Base-by-base conservation (phyloP, 2,888 invertebrate species). In the Amiota minor region DNA sequence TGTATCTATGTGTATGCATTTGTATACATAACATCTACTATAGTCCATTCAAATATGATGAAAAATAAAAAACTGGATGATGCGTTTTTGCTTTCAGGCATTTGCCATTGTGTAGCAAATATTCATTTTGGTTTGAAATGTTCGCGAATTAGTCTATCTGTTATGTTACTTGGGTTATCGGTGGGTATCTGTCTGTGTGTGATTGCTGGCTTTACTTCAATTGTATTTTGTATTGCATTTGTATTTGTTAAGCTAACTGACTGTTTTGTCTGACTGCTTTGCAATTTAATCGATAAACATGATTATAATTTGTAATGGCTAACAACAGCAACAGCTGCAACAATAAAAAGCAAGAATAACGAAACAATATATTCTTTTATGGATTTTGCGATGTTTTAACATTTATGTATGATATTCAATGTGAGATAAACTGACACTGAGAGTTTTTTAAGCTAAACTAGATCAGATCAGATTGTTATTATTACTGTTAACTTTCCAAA, bases 231-330 rank as follows among this genome's bases (percentile, higher is more conserved):
- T 35, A 4, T 35, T 35, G 35, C 4, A 35, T 35, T 35, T 47
- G n/a, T 65, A 14, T 47, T 47, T 45, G 18, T 65, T 45, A 62
- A 62, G 46, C 16, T 46, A 47, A n/a, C 46, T 64, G 16, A 18
- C 16, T 18, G 9, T 8, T 46, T 8, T 14, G 45, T 14, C n/a
- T n/a, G 9, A 64, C n/a, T 49, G 45, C 20, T 12, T n/a, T 8
- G 20, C 50, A 18, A 46, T 47, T n/a, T 81, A 68, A 83, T 84
- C 84, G 83, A 84, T 82, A 84, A 82, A 81, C 76, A 78, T 79
- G 78, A 84, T 82, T 81, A 81, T 82, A 82, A 84, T 82, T 81
- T 81, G 84, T 78, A 78, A 75, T 74, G 76, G 70, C 74, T n/a
- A 11, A 46, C 64, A 23, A 23, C 64, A 64, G 8, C 35, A 10